A percentile compares a stretch with the other conserved stretches of the same genome.
These are phyloP conservation scores for Macrosiphum euphorbiae DNA, from an alignment of 2,888 invertebrate species.

Conservation along the genomic window DNA sequence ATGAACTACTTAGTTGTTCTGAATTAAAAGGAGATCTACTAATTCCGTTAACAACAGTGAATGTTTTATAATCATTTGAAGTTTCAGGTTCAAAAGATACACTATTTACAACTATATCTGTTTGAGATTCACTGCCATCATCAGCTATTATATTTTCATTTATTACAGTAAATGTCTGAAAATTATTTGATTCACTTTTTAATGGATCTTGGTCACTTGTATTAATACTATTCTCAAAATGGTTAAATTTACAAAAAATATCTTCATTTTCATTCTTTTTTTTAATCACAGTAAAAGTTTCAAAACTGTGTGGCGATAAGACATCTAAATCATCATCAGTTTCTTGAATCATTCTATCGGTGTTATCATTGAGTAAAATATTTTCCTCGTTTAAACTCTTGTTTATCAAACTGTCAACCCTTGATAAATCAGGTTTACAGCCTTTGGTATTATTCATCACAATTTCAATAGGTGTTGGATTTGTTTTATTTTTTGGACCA, in stretches of 20 bases:
- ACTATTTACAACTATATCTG: not conserved
- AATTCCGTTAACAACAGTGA: constrained; percentile 53
- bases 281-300: constrained; percentile 66
- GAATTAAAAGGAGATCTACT: constrained; percentile 18
- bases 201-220: constrained; percentile 39
- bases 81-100: constrained; percentile 39
- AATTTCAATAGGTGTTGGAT: not conserved
- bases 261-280: constrained; percentile 42
- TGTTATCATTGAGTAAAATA: not conserved
- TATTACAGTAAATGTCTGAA: constrained; percentile 57
- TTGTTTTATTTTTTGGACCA: constrained; percentile 3
- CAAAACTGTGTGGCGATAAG: constrained; percentile 40
- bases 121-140: constrained; percentile 4
- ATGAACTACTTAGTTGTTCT: constrained; percentile 16
- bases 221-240: constrained; percentile 10
- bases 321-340: constrained; percentile 52
- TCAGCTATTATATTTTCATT: constrained; percentile 41
- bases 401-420: not conserved
- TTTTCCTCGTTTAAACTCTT: constrained; percentile 1
- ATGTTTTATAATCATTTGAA: constrained; percentile 56
- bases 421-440: constrained; percentile 15
- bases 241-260: constrained; percentile 23
- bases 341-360: not conserved
- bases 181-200: constrained; percentile 44
- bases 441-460: not conserved